Evolutionary conservation across 2,113 vertebrate genomes (phyloP), one percentile per base, ranked within the genome.

Genomic region (Alouatta palliata): DNA sequence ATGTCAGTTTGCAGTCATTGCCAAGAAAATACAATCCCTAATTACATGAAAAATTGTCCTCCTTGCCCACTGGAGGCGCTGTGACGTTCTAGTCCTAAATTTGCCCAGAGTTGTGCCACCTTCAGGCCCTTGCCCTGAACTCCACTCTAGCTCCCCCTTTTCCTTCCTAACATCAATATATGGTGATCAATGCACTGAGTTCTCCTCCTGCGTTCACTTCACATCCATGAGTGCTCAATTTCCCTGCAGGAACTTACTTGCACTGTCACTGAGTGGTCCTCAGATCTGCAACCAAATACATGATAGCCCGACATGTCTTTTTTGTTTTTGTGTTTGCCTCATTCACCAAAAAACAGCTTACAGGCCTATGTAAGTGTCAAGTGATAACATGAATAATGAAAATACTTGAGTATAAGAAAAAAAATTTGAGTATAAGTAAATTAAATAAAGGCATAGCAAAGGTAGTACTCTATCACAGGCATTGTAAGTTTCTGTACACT

Each of bases 221-320:
- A 17, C 71, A 2, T 66, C 86, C 73, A 2, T 21, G 11, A 40
- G 19, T 52, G 79, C 12, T 30, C 79, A 58, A 2, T 76, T 86
- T 64, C 2, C 56, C 87, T 70, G 27, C 10, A 85, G 8, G 49
- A 82, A 79, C 49, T 86, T 27, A 32, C 35, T 96, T 70, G 89
- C 91, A 91, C 75, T 79, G 37, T 95, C 77, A 35, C 76, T 94
- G 87, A 61, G 5, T 52, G 27, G 19, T 47, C 68, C 81, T 96
- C 64, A 37, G 35, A 86, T 84, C 43, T 96, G 71, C 70, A 90
- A 80, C 27, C 64, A 84, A 89, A 66, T 58, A 37, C 25, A 52
- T 21, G 49, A 49, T 40, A 76, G 23, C 12, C 76, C 81, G 64
- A 25, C n/a, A 27, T 68, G 35, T 90, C 25, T 77, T 37, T 75